Base-by-base conservation (phyloP, 2,797 vertebrate species). In the Pipistrellus pygmaeus region DNA sequence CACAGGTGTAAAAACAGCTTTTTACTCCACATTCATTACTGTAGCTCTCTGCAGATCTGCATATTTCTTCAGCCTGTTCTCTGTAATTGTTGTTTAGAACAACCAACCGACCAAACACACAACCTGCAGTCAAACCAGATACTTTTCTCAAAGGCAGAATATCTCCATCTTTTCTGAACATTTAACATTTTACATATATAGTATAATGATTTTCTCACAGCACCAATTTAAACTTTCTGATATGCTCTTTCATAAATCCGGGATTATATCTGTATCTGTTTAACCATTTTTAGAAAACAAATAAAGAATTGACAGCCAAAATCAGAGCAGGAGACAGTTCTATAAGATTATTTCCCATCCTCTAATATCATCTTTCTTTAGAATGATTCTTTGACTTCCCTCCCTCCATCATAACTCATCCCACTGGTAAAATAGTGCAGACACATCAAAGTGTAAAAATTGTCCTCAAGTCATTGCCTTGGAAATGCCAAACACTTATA, bases 1-100 rank as follows among this genome's bases (percentile, higher is more conserved):
- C 90, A 95, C 92, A 94, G 96, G 94, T 96, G 93, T 23, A 88
- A n/a, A 68, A 32, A 30, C 77, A 32, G 92, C 90, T 41, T 41
- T 72, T 90, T 83, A 92, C 84, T 87, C 89, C 14, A 30, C 23
- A 5, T 72, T 85, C 72, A 69, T 69, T 20, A 66, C 88, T 77
- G 75, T 73, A 32, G 75, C 44, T 81, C 35, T 76, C 81, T 76
- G 84, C 60, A 88, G 84, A 85, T 35, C 38, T 76, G 38, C 51
- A 3, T 82, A 41, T 75, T 88, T 93, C 92, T 44, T 81, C 32
- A 89, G 66, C 10, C 51, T 83, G 62, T 60, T 87, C 48, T 73
- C 80, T 80, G 53, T 41, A 69, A 94, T 44, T 78, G 51, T 71
- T 88, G 57, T 82, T 94, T 85, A 60, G 75, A 88, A 80, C 55